phyloP scores from a whole-genome alignment of 64 coral and sea anemone genomes.

The Dendrophyllia cribrosa region DNA sequence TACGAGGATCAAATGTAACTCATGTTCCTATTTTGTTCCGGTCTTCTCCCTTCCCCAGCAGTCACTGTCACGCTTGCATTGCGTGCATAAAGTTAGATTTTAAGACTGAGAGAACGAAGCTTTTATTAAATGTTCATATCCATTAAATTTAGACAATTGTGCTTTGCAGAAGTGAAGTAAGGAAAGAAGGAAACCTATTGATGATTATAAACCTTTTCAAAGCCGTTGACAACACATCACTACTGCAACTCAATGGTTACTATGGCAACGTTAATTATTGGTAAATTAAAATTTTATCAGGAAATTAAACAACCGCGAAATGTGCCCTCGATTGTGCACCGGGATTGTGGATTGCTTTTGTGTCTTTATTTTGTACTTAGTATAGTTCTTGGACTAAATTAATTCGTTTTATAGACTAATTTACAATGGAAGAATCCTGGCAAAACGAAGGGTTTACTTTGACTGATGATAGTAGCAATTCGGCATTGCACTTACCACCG shows the following conservation, averaged over 20 bases:
- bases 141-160: too few species aligned
- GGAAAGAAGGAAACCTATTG: background rate
- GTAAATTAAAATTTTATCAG: background rate
- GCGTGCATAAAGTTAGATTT: too few species aligned
- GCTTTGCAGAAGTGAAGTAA: background rate
- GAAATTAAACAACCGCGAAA: background rate
- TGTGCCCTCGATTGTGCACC: background rate
- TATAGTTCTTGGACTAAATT: background rate
- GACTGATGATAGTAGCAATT: background rate
- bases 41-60: too few species aligned
- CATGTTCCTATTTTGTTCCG: too few species aligned
- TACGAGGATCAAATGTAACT: too few species aligned
- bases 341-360: too few species aligned
- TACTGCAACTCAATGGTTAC: background rate
- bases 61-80: too few species aligned
- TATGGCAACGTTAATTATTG: slow-evolving; percentile 11
- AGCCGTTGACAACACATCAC: background rate
- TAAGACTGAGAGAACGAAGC: too few species aligned
- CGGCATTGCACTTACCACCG: slow-evolving; percentile 12
- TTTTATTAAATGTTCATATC: too few species aligned
- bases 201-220: background rate
- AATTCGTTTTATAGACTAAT: background rate
- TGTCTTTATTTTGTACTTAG: too few species aligned
- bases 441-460: background rate
- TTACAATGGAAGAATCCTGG: background rate